Evolutionary conservation across 2,113 vertebrate species (phyloP), one percentile per base, ranked within the genome.

Genomic region (Archilochus colubris): DNA sequence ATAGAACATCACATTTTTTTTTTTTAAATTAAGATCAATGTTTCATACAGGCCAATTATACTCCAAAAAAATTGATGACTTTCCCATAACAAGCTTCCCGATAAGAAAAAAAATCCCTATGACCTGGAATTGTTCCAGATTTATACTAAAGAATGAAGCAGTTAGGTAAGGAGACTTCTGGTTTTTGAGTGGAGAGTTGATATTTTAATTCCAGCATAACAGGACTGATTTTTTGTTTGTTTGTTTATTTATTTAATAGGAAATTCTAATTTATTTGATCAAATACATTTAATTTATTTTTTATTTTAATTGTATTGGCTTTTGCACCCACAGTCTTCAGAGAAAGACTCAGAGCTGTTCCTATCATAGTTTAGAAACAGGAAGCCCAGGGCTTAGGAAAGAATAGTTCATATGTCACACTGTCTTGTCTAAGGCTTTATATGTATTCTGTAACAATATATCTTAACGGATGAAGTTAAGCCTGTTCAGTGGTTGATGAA

Each of bases 21-120:
- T 46, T 58, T 46, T 5, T 2, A 23, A 55, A 31, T 14, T 50
- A 28, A 68, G 36, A 50, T 40, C 7, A 33, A 10, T 31, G 4
- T 54, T 87, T 55, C 54, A 75, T 11, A 33, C 6, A 66, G 53
- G 8, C 2, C 15, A 72, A 51, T 57, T 73, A 57, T 46, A 2
- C 5, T 64, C 9, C 43, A 46, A 36, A 82, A 40, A 79, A 43
- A 15, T 1, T 1, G 0, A 33, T 67, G 0, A 22, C 46, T 74
- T 70, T 91, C 16, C 25, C 20, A 58, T 67, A 70, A 62, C 4
- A 82, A 58, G 2, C 2, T 63, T 19, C 50, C n/a, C 69, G 33
- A 61, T 2, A 5, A 61, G 24, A 69, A 83, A 31, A 89, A 19
- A 83, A 68, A 67, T 3, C 63, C 4, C 6, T 0, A 1, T 57